These are phyloP conservation scores for Barypeithes pellucidus DNA, from an alignment of 2,888 invertebrate genomes.

Conservation along the genomic window DNA sequence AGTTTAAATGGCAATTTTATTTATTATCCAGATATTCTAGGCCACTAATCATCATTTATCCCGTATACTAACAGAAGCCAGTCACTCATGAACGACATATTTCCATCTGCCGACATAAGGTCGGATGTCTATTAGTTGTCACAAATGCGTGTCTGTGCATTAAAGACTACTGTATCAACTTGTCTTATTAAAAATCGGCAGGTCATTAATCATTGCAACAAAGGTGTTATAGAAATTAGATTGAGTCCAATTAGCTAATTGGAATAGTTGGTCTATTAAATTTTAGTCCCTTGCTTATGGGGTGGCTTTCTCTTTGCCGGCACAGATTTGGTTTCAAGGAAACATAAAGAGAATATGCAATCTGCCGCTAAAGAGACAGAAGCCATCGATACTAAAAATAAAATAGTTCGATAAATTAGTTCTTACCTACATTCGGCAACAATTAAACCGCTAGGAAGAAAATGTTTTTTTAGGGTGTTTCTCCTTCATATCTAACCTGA, in stretches of 20 bases:
- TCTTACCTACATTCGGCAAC: no score
- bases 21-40: no score
- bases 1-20: no score
- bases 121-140: not conserved
- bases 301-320: conserved; percentile 44
- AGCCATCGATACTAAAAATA: no score
- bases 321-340: conserved; percentile 16
- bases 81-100: not conserved
- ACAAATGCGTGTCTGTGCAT: not conserved
- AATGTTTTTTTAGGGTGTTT: no score
- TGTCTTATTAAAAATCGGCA: conserved; percentile 62
- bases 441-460: no score
- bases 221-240: conserved; percentile 41
- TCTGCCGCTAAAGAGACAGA: not conserved
- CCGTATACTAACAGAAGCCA: not conserved
- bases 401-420: no score
- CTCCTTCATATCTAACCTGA: no score
- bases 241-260: conserved; percentile 63
- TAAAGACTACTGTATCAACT: conserved; percentile 31
- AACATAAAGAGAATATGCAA: not conserved
- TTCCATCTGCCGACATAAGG: not conserved
- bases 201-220: conserved; percentile 59
- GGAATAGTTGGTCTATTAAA: conserved; percentile 57
- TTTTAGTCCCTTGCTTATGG: conserved; percentile 17
- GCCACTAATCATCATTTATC: not conserved